These are phyloP conservation scores for Neostethus bicornis DNA, from an alignment of 2,797 vertebrate genomes.

Conservation along the genomic window DNA sequence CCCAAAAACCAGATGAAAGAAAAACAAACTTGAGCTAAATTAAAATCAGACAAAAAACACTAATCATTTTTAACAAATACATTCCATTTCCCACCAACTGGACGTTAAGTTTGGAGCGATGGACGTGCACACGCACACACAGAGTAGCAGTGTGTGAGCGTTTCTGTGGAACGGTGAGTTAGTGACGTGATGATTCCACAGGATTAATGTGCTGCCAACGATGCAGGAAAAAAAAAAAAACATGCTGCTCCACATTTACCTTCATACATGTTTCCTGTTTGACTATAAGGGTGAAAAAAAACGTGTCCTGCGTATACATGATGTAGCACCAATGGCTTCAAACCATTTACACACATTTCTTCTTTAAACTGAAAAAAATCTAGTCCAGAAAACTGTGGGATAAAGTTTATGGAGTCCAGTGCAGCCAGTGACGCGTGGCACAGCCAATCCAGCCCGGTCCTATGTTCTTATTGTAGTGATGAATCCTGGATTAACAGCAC, in stretches of 20 bases:
- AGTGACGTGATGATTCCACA: constrained; percentile 46
- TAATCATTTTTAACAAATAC: constrained; percentile 71
- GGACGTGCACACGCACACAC: constrained; percentile 55
- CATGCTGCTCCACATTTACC: no score
- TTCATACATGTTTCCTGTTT: constrained; percentile 63
- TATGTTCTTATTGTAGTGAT: constrained; percentile 83
- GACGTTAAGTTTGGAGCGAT: constrained; percentile 60
- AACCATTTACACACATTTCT: constrained; percentile 81
- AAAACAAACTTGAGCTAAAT: constrained; percentile 63
- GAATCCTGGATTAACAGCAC: constrained; percentile 64
- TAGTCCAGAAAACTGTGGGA: constrained; percentile 71
- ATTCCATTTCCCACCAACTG: constrained; percentile 69
- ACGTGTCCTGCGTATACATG: constrained; percentile 72
- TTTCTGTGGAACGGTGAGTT: constrained; percentile 43
- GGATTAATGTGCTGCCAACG: constrained; percentile 39
- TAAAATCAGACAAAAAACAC: constrained; percentile 29
- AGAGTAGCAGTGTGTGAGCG: constrained; percentile 55
- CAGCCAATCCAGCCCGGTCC: constrained; percentile 40
- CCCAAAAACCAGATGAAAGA: constrained; percentile 63
- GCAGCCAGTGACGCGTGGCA: constrained; percentile 83
- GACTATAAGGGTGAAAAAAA: constrained; percentile 61
- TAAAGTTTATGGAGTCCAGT: constrained; percentile 84
- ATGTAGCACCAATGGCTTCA: constrained; percentile 87
- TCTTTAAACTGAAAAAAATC: constrained; percentile 67
- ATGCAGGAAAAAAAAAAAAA: constrained; percentile 39